Percentiles rank a stretch among this genome's conserved stretches.
Evolutionary conservation across 2,113 vertebrate genomes (phyloP).

Genomic region (Corynorhinus townsendii): DNA sequence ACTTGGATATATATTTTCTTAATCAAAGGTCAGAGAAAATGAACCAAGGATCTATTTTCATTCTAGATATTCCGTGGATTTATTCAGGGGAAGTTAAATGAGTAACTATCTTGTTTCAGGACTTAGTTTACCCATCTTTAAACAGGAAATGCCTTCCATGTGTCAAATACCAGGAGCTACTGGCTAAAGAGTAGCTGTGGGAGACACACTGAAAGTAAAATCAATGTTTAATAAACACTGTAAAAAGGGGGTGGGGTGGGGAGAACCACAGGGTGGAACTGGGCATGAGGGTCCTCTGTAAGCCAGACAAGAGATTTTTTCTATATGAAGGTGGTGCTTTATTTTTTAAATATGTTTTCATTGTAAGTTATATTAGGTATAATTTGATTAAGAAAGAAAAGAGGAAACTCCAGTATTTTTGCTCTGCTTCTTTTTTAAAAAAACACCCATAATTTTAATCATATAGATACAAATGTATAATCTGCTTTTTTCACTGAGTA

Average conservation of each 20-base stretch:
- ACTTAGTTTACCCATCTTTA: constrained; percentile 2
- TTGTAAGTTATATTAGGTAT: background rate
- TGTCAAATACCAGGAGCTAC: background rate
- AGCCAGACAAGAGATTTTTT: background rate
- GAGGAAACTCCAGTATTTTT: background rate
- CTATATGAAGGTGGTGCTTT: background rate
- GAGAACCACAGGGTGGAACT: background rate
- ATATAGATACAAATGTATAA: background rate
- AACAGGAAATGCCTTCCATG: background rate
- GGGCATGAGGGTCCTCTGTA: background rate
- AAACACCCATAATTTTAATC: background rate
- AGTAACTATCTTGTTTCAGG: background rate
- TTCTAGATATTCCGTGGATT: background rate
- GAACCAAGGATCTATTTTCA: background rate
- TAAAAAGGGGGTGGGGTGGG: background rate
- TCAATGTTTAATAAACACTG: background rate
- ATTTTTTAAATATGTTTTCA: background rate
- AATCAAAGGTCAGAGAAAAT: background rate
- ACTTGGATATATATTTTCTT: background rate
- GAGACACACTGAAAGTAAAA: background rate
- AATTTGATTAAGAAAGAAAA: background rate
- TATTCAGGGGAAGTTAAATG: background rate
- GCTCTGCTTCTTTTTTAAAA: background rate
- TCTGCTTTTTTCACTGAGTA: constrained; percentile 13
- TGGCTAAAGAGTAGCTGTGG: background rate